phyloP scores from a whole-genome alignment of 2,797 vertebrate genomes.

The Triplophysa bombifrons region DNA sequence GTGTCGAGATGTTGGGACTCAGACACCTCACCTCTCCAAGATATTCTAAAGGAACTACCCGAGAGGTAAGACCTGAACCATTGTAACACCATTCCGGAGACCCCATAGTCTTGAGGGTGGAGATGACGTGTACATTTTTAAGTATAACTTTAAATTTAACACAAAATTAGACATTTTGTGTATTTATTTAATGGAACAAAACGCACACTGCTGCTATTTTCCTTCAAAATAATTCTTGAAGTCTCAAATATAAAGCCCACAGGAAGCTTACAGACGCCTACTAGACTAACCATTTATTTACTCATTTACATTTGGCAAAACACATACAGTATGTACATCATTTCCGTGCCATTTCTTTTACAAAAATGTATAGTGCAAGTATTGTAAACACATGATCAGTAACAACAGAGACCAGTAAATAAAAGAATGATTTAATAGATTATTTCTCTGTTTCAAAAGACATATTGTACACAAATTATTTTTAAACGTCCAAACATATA shows the following conservation, averaged over 20 bases:
- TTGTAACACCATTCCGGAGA: no score
- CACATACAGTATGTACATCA: not conserved
- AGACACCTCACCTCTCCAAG: no score
- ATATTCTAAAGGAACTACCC: no score
- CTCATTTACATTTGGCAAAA: not conserved
- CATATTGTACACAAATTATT: slow-evolving; percentile 62
- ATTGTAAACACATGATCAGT: slow-evolving; percentile 6
- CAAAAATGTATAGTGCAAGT: not conserved
- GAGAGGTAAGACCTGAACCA: no score
- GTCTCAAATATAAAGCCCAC: no score
- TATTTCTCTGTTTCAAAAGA: slow-evolving; percentile 71
- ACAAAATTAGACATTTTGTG: not conserved
- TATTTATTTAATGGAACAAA: no score
- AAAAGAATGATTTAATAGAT: slow-evolving; percentile 79
- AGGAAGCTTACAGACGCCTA: not conserved
- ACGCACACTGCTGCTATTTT: no score
- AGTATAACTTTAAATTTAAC: not conserved
- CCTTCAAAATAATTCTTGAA: no score
- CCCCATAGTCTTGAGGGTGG: no score
- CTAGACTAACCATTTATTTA: not conserved
- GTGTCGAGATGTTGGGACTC: no score
- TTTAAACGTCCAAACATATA: slow-evolving; percentile 57
- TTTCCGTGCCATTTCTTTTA: not conserved
- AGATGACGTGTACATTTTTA: no score
- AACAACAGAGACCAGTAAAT: slow-evolving; percentile 65